These are phyloP conservation scores for Mya arenaria DNA, from an alignment of 1,140 invertebrate genomes.

Conservation along the genomic window DNA sequence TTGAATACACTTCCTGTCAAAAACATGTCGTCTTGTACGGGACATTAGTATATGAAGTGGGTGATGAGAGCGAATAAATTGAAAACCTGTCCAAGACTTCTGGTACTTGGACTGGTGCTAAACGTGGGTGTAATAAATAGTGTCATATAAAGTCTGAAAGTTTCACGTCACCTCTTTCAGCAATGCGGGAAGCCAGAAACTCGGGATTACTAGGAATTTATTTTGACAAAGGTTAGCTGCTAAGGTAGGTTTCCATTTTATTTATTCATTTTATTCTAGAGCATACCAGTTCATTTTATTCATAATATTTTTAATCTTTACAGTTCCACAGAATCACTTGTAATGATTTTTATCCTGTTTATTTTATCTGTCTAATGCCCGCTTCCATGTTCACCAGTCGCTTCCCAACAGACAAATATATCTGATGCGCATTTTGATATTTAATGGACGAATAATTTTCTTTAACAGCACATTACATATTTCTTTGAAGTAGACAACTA, in stretches of 20 bases:
- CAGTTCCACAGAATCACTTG: no score
- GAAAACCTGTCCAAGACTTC: conserved; percentile 14
- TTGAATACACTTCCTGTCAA: conserved; percentile 40
- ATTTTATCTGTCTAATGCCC: no score
- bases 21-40: conserved; percentile 14
- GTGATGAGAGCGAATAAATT: conserved; percentile 27
- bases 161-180: background rate
- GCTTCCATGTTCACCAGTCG: no score
- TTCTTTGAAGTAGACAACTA: no score
- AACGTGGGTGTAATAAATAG: conserved; percentile 12
- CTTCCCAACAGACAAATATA: no score
- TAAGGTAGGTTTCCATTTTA: background rate
- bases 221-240: no score
- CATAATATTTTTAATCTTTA: background rate
- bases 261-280: background rate
- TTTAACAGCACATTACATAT: no score
- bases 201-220: background rate
- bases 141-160: background rate
- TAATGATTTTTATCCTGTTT: no score
- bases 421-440: no score
- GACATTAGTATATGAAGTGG: background rate
- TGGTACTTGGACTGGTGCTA: background rate
- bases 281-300: background rate
- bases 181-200: background rate
- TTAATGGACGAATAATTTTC: no score